These are phyloP conservation scores for Dinoponera quadriceps DNA, from an alignment of 1,140 invertebrate genomes.

Conservation along the genomic window DNA sequence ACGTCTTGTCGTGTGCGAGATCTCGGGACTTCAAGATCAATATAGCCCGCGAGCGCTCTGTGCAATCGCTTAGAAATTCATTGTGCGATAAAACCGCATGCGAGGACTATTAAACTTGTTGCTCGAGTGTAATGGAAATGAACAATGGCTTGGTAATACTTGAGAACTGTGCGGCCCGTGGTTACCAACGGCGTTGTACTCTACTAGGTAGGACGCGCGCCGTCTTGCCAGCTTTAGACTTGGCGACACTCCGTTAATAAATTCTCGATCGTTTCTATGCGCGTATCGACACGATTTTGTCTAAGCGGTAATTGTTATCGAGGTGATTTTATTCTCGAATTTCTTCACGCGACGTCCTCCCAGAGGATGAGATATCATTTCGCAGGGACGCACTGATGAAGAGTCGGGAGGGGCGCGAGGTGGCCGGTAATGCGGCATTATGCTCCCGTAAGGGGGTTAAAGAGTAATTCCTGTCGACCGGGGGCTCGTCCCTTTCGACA, in stretches of 20 bases:
- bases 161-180: conserved; percentile 17
- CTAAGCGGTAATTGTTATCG: too few species aligned
- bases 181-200: conserved; percentile 13
- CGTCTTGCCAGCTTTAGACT: neutral
- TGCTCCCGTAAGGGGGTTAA: conserved; percentile 74
- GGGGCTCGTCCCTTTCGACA: conserved; percentile 80
- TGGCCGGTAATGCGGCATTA: conserved; percentile 77
- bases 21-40: conserved; percentile 22
- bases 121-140: conserved; percentile 47
- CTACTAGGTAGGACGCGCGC: too few species aligned
- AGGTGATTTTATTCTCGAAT: conserved; percentile 31
- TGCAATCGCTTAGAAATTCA: conserved; percentile 56
- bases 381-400: neutral
- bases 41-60: conserved; percentile 20
- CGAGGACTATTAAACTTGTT: conserved; percentile 61
- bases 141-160: conserved; percentile 53
- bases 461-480: conserved; percentile 78
- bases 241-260: too few species aligned
- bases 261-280: too few species aligned
- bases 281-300: too few species aligned
- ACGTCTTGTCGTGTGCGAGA: conserved; percentile 31
- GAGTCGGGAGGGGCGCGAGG: conserved; percentile 33
- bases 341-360: neutral
- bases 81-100: conserved; percentile 58
- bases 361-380: conserved; percentile 48